A percentile compares a stretch with the other conserved stretches of the same genome.
Conservation (phyloP, 2,113 vertebrate genomes). For the Cryptotis parvus region DNA sequence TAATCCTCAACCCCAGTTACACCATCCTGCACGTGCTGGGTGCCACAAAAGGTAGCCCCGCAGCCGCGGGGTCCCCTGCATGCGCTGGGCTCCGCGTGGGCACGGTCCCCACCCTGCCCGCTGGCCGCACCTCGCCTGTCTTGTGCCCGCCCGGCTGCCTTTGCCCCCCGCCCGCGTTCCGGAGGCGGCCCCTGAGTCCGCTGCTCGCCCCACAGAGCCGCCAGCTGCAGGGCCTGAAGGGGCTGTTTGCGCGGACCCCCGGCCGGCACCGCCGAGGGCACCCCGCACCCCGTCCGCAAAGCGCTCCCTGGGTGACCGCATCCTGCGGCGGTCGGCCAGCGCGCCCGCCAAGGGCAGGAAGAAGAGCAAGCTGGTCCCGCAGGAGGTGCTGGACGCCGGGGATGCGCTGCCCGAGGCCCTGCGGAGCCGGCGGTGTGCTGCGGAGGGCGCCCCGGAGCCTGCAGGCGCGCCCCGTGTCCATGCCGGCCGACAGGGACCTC, state of each 20-base stretch:
- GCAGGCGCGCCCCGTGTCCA: constrained; percentile 93
- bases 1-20: constrained; percentile 99
- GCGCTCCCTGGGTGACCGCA: constrained; percentile 94
- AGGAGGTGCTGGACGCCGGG: constrained; percentile 91
- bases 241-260: constrained; percentile 94
- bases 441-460: constrained; percentile 84
- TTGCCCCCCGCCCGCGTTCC: too few species aligned
- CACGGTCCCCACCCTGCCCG: background rate
- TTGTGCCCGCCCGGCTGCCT: too few species aligned
- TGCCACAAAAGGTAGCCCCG: constrained; percentile 96
- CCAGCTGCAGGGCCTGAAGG: constrained; percentile 95
- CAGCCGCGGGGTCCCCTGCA: too few species aligned
- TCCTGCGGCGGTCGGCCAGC: constrained; percentile 96
- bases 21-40: constrained; percentile 99
- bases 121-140: too few species aligned
- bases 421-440: constrained; percentile 82
- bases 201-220: constrained; percentile 88
- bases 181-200: background rate
- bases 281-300: constrained; percentile 88
- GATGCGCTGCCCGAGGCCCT: constrained; percentile 84
- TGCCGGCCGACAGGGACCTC: constrained; percentile 94
- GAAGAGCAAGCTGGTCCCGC: constrained; percentile 94
- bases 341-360: constrained; percentile 97
- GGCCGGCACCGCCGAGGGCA: constrained; percentile 88
- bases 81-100: too few species aligned